These are phyloP conservation scores for Formica selysi DNA, from an alignment of 1,140 invertebrate species.

Conservation along the genomic window DNA sequence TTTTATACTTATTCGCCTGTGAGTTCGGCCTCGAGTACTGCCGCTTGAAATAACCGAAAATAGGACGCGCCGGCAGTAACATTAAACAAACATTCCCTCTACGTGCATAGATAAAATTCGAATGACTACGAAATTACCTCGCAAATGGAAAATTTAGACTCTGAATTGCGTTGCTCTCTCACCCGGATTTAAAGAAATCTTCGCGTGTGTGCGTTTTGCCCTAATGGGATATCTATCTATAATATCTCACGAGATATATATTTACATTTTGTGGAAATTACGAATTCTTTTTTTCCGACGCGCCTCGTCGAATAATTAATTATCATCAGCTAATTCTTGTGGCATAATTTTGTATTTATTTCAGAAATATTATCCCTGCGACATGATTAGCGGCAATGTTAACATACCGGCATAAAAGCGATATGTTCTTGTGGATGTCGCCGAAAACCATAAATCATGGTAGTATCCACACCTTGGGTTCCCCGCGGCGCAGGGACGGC, in stretches of 20 bases:
- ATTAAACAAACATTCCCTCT: constrained; percentile 41
- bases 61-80: constrained; percentile 42
- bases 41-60: constrained; percentile 43
- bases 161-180: not conserved
- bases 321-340: not conserved
- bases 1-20: constrained; percentile 65
- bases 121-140: constrained; percentile 51
- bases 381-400: constrained; percentile 32
- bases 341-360: constrained; percentile 4
- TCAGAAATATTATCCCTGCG: not conserved
- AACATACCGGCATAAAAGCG: constrained; percentile 9
- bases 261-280: constrained; percentile 13
- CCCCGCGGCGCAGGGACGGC: constrained; percentile 36
- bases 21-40: constrained; percentile 34
- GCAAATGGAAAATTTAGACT: constrained; percentile 8
- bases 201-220: not conserved
- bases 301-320: constrained; percentile 20
- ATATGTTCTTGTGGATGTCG: not conserved
- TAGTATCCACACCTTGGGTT: constrained; percentile 16
- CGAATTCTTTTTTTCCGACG: not conserved
- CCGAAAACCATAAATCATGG: constrained; percentile 47
- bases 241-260: not conserved
- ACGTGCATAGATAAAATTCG: constrained; percentile 48
- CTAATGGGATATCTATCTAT: not conserved
- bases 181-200: constrained; percentile 30